Conservation (phyloP, 2,888 invertebrate species). For the Dasypolia templi region DNA sequence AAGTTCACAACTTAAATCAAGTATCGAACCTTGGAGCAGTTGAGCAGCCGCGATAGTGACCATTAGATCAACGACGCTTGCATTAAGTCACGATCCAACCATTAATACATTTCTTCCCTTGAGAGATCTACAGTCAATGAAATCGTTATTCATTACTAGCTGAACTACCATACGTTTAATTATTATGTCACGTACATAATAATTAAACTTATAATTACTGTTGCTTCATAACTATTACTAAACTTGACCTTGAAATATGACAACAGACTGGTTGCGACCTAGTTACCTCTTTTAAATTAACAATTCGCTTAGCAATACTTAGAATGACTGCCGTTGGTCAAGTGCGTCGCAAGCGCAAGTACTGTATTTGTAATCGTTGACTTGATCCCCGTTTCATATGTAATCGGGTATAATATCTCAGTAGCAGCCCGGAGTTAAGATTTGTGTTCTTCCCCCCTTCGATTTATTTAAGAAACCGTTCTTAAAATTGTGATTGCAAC, state of each 20-base stretch:
- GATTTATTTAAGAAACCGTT: neutral
- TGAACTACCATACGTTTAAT: too few relatives aligned
- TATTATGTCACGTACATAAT: conserved; percentile 10
- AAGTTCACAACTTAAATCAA: too few relatives aligned
- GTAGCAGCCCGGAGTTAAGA: neutral
- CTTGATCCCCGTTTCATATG: neutral
- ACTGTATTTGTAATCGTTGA: neutral
- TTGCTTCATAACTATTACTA: conserved; percentile 15
- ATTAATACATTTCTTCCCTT: neutral
- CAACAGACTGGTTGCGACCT: conserved; percentile 19
- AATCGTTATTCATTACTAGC: neutral
- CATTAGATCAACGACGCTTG: too few relatives aligned
- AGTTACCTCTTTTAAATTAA: neutral
- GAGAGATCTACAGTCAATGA: neutral
- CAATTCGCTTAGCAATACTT: neutral
- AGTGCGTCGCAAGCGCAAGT: neutral
- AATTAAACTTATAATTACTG: neutral
- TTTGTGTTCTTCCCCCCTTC: neutral
- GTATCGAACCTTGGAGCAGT: too few relatives aligned
- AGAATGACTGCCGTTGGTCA: neutral
- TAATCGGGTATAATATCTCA: neutral
- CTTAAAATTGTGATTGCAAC: neutral
- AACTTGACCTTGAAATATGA: conserved; percentile 12
- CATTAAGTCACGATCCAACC: neutral
- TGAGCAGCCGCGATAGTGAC: too few relatives aligned